phyloP scores from a whole-genome alignment of 2,797 vertebrate genomes.

The Taenioides sp. region DNA sequence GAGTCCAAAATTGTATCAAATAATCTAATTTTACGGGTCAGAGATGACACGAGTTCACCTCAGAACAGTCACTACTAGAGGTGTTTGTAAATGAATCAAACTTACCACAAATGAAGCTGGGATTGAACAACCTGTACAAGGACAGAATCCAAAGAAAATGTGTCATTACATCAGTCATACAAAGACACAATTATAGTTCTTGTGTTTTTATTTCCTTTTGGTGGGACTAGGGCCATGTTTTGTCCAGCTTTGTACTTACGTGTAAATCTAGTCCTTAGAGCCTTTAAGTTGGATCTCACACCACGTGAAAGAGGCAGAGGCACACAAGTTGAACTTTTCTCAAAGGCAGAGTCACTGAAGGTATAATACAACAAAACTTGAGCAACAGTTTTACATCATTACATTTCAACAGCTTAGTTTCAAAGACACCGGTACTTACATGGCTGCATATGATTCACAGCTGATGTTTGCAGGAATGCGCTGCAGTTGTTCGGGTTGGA shows the following conservation, averaged over 20 bases:
- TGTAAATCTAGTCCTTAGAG: constrained; percentile 34
- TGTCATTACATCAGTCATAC: constrained; percentile 5
- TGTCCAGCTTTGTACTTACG: constrained; percentile 13
- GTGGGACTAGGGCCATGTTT: neutral
- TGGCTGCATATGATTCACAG: constrained; percentile 44
- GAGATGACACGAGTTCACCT: neutral
- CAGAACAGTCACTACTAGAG: neutral
- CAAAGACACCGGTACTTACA: constrained; percentile 41
- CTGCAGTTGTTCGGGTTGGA: no score
- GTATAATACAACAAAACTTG: constrained; percentile 13
- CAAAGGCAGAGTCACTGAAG: constrained; percentile 37
- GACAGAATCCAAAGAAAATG: constrained; percentile 1
- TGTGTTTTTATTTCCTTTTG: neutral
- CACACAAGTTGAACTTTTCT: constrained; percentile 33
- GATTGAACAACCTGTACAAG: constrained; percentile 34
- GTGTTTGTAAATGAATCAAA: neutral
- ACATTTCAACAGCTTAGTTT: neutral
- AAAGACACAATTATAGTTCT: neutral
- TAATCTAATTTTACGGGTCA: neutral
- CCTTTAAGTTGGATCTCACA: constrained; percentile 27
- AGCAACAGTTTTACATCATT: neutral
- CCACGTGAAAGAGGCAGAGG: neutral
- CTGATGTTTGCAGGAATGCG: constrained; percentile 26
- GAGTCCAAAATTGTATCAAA: no score
- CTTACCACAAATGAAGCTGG: constrained; percentile 32